phyloP scores from a whole-genome alignment of 2,113 vertebrate genomes.

The Polypterus senegalus region DNA sequence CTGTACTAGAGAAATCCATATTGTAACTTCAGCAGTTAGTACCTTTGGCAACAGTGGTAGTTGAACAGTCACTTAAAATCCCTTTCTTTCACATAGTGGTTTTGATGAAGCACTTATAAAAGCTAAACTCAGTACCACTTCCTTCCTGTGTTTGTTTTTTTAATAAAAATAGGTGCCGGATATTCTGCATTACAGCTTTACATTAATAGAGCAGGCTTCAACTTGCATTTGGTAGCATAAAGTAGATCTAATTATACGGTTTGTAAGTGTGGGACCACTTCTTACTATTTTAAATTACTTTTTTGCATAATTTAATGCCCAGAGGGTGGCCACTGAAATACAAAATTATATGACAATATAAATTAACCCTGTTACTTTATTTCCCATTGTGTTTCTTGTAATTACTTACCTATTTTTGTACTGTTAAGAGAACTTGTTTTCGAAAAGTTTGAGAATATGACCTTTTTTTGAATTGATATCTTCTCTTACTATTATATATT shows the following conservation, averaged over 20 bases:
- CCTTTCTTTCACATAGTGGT: too few relatives aligned
- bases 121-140: slow-evolving; percentile 21
- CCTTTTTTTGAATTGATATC: too few relatives aligned
- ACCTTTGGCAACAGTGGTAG: too few relatives aligned
- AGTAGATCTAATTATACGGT: slow-evolving; percentile 53
- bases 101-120: too few relatives aligned
- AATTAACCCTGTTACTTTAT: slow-evolving; percentile 36
- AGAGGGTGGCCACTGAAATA: slow-evolving; percentile 37
- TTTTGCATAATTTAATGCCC: slow-evolving; percentile 52
- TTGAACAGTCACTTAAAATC: too few relatives aligned
- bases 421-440: slow-evolving; percentile 5
- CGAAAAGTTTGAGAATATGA: too few relatives aligned
- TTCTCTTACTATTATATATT: too few relatives aligned
- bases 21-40: too few relatives aligned
- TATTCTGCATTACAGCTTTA: slow-evolving; percentile 29
- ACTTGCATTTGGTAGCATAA: slow-evolving; percentile 22
- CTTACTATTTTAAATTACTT: slow-evolving; percentile 44
- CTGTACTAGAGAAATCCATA: too few relatives aligned
- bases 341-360: slow-evolving; percentile 32
- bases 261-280: slow-evolving; percentile 39
- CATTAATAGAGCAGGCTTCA: slow-evolving; percentile 36
- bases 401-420: slow-evolving; percentile 17
- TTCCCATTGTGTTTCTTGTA: slow-evolving; percentile 13
- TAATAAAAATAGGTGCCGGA: slow-evolving; percentile 36
- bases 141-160: slow-evolving; percentile 28